Percentiles rank a stretch among this genome's conserved stretches.
These are phyloP conservation scores for Myathropa florea DNA, from an alignment of 2,888 invertebrate genomes.

Conservation along the genomic window DNA sequence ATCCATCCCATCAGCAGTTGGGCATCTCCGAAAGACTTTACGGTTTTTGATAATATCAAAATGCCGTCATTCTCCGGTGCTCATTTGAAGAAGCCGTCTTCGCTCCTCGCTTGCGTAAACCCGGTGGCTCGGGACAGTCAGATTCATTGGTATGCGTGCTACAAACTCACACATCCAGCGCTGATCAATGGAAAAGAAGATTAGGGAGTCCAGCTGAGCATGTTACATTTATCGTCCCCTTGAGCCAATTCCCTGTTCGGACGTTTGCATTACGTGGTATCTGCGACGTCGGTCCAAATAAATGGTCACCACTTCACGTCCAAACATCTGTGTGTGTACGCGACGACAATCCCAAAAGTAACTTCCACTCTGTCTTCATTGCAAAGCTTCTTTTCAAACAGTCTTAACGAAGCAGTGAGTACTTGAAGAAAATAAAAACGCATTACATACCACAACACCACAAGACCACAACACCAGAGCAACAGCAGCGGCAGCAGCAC, in stretches of 20 bases:
- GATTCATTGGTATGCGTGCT: too few species aligned
- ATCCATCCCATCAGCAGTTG: too few species aligned
- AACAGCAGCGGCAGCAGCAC: too few species aligned
- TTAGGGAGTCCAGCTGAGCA: not conserved
- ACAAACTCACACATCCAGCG: not conserved
- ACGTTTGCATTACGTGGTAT: not conserved
- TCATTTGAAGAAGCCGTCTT: too few species aligned
- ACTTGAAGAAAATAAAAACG: not conserved
- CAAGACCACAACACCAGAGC: too few species aligned
- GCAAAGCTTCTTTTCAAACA: not conserved
- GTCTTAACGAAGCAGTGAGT: not conserved
- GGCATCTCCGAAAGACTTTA: too few species aligned
- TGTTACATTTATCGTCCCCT: not conserved
- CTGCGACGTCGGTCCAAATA: not conserved
- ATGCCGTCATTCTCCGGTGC: too few species aligned
- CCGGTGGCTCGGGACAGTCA: too few species aligned
- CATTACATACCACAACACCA: not conserved
- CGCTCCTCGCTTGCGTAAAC: too few species aligned
- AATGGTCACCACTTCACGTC: not conserved
- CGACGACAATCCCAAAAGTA: not conserved
- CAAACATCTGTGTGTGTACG: not conserved
- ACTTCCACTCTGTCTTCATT: not conserved
- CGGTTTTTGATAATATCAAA: too few species aligned
- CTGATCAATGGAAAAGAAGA: not conserved
- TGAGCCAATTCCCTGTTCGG: not conserved